Evolutionary conservation across 2,888 invertebrate species (phyloP), one percentile per base, ranked within the genome.

Genomic region (Oscheius onirici): DNA sequence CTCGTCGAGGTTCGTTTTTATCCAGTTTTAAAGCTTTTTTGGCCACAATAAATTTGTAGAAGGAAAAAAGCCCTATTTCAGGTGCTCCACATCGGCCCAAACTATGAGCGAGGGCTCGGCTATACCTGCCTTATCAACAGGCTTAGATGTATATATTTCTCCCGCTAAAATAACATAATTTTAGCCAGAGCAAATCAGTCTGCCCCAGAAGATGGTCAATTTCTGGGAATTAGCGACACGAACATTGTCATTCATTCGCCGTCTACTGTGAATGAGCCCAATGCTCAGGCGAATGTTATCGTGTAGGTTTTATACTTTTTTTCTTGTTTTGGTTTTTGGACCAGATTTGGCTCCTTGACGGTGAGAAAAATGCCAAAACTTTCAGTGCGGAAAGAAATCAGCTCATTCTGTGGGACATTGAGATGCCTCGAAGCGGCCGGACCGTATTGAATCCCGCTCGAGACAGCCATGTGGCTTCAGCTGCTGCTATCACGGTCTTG

Each of bases 1-100:
- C 74, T 81, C 51, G 74, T 81, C 11, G 78, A 79, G 73, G 78
- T 76, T n/a, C n/a, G n/a, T n/a, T n/a, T n/a, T n/a, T n/a, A n/a
- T n/a, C n/a, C n/a, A n/a, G n/a, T n/a, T n/a, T n/a, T n/a, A n/a
- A n/a, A n/a, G n/a, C n/a, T n/a, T n/a, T n/a, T n/a, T n/a, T n/a
- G 54, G 28, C 17, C 43, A 28, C 2, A 26, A 2, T 26, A 2
- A 40, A 22, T 6, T 40, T 40, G 41, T 60, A 34, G 11, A 5
- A 6, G 13, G 6, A 40, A 49, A 63, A n/a, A n/a, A n/a, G n/a
- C n/a, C n/a, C n/a, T 65, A 28, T 24, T 49, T 24, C 40, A 66
- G 51, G 41, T 66, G 15, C 41, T 55, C 13, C 34, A 63, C 17
- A 28, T 34, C n/a, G 63, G 49, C 3, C 26, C 49, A 28, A 63